Evolutionary conservation across 2,888 invertebrate genomes (phyloP).

Genomic region (Temnothorax ravouxi): DNA sequence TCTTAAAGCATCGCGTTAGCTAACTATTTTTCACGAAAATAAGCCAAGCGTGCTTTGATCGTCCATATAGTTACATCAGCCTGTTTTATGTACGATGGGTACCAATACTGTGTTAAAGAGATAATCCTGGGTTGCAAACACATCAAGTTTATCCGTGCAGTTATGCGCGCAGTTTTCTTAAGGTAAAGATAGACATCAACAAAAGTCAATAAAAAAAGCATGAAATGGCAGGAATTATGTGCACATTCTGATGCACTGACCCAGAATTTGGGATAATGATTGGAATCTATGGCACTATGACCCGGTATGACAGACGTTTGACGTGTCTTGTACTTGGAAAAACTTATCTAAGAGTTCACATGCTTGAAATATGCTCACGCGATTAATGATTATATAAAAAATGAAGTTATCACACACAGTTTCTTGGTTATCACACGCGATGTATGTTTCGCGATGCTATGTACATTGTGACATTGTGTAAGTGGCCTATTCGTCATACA

Average conservation of each 20-base stretch:
- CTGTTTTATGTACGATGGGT: not conserved
- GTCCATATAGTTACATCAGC: not conserved
- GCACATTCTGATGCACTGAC: conserved; percentile 25
- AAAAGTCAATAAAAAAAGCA: not conserved
- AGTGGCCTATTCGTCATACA: not conserved
- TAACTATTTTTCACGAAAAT: conserved; percentile 32
- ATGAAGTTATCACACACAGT: not conserved
- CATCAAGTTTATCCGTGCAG: not conserved
- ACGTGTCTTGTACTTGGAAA: not conserved
- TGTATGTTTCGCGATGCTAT: not conserved
- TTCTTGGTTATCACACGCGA: not conserved
- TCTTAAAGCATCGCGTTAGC: conserved; percentile 8
- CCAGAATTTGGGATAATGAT: conserved; percentile 23
- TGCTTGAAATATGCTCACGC: not conserved
- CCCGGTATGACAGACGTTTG: conserved; percentile 25
- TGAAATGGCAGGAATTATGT: conserved; percentile 24
- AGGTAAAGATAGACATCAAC: not conserved
- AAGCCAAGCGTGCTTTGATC: conserved; percentile 8
- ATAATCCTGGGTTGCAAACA: conserved; percentile 20
- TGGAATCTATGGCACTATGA: conserved; percentile 24
- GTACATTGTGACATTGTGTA: not conserved
- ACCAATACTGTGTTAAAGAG: conserved; percentile 3
- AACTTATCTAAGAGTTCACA: not conserved
- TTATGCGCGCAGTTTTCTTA: not conserved
- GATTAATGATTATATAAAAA: not conserved